Conservation (phyloP, 2,888 invertebrate genomes). For the Acanthosepion esculentum region DNA sequence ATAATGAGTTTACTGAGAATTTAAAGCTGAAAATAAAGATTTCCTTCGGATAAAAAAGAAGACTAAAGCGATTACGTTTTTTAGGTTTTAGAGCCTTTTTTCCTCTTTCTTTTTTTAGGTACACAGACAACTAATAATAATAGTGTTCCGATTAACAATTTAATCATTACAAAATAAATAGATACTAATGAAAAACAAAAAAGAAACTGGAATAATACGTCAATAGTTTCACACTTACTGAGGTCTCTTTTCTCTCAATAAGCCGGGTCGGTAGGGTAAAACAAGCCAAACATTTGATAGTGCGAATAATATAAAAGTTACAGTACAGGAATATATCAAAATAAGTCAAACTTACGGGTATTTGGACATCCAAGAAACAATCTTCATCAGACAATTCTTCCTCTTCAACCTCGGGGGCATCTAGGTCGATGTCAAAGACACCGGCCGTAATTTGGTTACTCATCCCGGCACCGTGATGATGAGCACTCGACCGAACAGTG, state of each 20-base stretch:
- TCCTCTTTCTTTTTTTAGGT: too few species aligned
- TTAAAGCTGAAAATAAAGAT: too few species aligned
- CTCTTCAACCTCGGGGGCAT: conserved; percentile 74
- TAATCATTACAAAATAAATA: neutral
- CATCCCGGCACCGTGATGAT: conserved; percentile 36
- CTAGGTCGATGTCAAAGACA: conserved; percentile 94
- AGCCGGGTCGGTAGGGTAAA: neutral
- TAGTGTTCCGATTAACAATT: too few species aligned
- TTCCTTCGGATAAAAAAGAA: too few species aligned
- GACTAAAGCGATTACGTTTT: too few species aligned
- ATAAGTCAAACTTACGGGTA: conserved; percentile 80
- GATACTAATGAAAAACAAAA: neutral
- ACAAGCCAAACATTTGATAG: too few species aligned
- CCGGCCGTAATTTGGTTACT: conserved; percentile 77
- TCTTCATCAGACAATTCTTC: conserved; percentile 85
- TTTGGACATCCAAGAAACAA: conserved; percentile 81
- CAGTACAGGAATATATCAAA: conserved; percentile 59
- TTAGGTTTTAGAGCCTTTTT: too few species aligned
- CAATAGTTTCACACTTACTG: neutral
- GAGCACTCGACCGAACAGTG: neutral
- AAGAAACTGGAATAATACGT: neutral
- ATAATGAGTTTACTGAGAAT: too few species aligned
- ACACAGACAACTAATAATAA: too few species aligned
- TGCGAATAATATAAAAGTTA: neutral
- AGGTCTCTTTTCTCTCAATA: neutral